These are phyloP conservation scores for Cryptoblepharus egeriae DNA, from an alignment of 2,797 vertebrate genomes.

Conservation along the genomic window DNA sequence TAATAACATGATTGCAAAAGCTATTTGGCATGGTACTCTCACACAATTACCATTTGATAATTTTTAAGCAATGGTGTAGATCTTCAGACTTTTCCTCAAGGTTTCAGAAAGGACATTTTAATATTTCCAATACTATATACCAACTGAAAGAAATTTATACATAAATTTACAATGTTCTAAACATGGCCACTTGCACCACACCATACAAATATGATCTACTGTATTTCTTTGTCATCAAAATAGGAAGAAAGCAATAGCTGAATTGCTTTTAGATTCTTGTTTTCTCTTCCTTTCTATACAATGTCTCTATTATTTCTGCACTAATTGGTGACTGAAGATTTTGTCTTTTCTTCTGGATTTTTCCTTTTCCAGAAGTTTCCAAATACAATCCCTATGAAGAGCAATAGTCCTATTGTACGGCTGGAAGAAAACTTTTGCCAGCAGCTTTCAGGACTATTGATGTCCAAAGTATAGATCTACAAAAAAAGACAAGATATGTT, in stretches of 20 bases:
- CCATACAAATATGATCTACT: no score
- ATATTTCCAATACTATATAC: background rate
- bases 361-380: slow-evolving; percentile 90
- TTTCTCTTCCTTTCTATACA: background rate
- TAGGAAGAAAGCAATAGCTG: background rate
- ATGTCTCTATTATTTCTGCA: background rate
- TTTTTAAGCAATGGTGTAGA: background rate
- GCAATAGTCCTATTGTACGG: slow-evolving; percentile 87
- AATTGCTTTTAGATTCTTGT: background rate
- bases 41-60: background rate
- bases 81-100: background rate
- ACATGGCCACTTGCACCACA: background rate
- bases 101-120: background rate
- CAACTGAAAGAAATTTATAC: background rate
- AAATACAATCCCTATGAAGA: slow-evolving; percentile 88
- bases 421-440: slow-evolving; percentile 96
- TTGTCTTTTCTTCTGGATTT: slow-evolving; percentile 46
- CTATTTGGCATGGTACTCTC: background rate
- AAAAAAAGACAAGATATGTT: slow-evolving; percentile 20
- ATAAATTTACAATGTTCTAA: no score
- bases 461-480: slow-evolving; percentile 91
- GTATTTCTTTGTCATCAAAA: no score
- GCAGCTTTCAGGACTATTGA: slow-evolving; percentile 90
- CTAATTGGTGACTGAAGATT: slow-evolving; percentile 45
- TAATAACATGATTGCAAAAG: background rate